Conservation (phyloP, 2,888 invertebrate genomes). For the Notodonta ziczac region DNA sequence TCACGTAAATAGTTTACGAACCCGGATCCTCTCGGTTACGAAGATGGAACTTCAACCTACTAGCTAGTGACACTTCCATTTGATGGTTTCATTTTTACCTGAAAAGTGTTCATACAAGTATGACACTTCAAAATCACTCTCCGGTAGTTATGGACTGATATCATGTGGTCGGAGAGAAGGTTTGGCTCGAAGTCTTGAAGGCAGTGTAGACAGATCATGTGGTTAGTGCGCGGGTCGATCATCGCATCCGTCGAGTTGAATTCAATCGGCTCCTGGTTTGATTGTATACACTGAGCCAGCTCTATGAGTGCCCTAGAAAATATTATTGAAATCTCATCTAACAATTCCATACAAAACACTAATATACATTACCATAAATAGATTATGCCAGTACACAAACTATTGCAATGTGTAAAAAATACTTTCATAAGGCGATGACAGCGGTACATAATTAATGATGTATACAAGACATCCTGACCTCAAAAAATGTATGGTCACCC, state of each 20-base stretch:
- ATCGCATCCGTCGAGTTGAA: slow-evolving; percentile 46
- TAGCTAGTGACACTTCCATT: too few species aligned
- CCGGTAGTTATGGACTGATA: slow-evolving; percentile 44
- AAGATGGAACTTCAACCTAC: too few species aligned
- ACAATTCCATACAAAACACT: too few species aligned
- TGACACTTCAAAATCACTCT: slow-evolving; percentile 46
- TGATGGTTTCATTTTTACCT: neutral
- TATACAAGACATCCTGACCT: neutral
- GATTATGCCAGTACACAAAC: too few species aligned
- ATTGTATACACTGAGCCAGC: slow-evolving; percentile 46
- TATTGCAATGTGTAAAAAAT: too few species aligned
- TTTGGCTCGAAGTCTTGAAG: slow-evolving; percentile 41
- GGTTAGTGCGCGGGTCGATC: slow-evolving; percentile 43
- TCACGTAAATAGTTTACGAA: too few species aligned
- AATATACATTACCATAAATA: too few species aligned
- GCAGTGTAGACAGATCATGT: slow-evolving; percentile 50
- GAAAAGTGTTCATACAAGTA: slow-evolving; percentile 40
- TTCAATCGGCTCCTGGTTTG: slow-evolving; percentile 46
- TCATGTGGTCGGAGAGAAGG: slow-evolving; percentile 47
- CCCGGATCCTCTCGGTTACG: too few species aligned
- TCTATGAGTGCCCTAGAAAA: slow-evolving; percentile 43
- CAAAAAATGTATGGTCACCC: neutral
- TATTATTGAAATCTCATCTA: too few species aligned
- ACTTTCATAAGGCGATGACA: too few species aligned
- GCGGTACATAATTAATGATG: too few species aligned